Percentiles rank a stretch among this genome's conserved stretches.
Conservation (phyloP, 1,140 invertebrate genomes). For the Drosophila simulans region DNA sequence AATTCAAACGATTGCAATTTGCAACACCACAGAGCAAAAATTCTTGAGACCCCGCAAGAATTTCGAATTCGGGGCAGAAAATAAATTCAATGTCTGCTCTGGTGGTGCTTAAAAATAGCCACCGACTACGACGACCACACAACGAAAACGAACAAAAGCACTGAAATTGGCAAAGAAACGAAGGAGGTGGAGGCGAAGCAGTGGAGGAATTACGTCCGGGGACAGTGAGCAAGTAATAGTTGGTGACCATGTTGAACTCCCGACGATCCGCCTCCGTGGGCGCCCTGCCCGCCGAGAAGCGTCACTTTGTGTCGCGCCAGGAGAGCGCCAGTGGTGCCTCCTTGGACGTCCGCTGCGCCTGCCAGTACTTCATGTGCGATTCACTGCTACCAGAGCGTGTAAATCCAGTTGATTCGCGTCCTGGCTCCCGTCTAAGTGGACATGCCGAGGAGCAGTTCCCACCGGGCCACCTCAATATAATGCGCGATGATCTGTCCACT, state of each 20-base stretch:
- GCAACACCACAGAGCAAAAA: slow-evolving; percentile 32
- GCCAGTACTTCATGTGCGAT: slow-evolving; percentile 93
- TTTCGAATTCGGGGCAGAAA: slow-evolving; percentile 56
- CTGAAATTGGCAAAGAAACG: slow-evolving; percentile 11
- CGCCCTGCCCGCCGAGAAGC: slow-evolving; percentile 86
- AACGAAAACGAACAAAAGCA: slow-evolving; percentile 64
- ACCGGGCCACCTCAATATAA: slow-evolving; percentile 28
- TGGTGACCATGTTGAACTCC: slow-evolving; percentile 61
- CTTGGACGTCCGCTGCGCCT: slow-evolving; percentile 92
- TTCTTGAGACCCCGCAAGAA: slow-evolving; percentile 41
- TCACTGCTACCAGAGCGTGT: slow-evolving; percentile 90
- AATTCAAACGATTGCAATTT: slow-evolving; percentile 13
- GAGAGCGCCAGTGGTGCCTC: slow-evolving; percentile 88
- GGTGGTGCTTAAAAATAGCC: slow-evolving; percentile 80
- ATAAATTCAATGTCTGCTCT: slow-evolving; percentile 81
- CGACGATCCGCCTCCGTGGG: slow-evolving; percentile 88
- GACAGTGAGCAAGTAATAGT: slow-evolving; percentile 64
- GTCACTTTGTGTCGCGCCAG: slow-evolving; percentile 86
- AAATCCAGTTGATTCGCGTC: slow-evolving; percentile 87
- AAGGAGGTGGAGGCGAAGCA: slow-evolving; percentile 4
- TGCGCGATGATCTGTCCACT: slow-evolving; percentile 60
- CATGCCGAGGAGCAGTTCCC: slow-evolving; percentile 66
- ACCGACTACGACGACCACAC: slow-evolving; percentile 56
- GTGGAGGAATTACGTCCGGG: slow-evolving; percentile 47
- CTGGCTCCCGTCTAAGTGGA: slow-evolving; percentile 85